phyloP scores from a whole-genome alignment of 1,140 invertebrate genomes.

The Helicoverpa zea region DNA sequence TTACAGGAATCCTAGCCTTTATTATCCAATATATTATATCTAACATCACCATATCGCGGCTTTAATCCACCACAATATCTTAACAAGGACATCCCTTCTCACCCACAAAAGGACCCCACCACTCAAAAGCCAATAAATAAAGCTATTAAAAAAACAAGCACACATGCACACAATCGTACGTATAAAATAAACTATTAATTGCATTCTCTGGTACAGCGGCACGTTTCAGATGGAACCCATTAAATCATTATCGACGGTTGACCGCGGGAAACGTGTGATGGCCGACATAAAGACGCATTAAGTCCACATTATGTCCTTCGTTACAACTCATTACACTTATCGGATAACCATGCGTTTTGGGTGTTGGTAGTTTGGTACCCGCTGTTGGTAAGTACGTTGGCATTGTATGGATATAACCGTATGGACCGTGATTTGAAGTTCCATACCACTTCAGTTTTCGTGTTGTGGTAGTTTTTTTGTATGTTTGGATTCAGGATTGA shows the following conservation, averaged over 20 bases:
- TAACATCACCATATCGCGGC: too few relatives aligned
- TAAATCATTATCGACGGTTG: slow-evolving; percentile 7
- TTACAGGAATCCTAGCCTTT: too few relatives aligned
- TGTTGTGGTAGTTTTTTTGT: not conserved
- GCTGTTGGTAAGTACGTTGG: not conserved
- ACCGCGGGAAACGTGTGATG: not conserved
- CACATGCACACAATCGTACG: not conserved
- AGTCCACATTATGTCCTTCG: slow-evolving; percentile 12
- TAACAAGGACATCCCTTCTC: too few relatives aligned
- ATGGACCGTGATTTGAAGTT: not conserved
- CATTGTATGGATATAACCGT: not conserved
- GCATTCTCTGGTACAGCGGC: slow-evolving; percentile 12
- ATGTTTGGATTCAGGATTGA: too few relatives aligned
- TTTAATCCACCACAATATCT: too few relatives aligned
- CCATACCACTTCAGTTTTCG: too few relatives aligned
- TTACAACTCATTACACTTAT: slow-evolving; percentile 28
- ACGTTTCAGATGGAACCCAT: slow-evolving; percentile 10
- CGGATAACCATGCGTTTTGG: not conserved
- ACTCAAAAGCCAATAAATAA: too few relatives aligned
- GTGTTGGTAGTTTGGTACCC: not conserved
- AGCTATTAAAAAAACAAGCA: not conserved
- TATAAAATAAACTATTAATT: not conserved
- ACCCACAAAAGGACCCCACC: too few relatives aligned
- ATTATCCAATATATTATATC: too few relatives aligned
- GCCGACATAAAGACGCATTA: slow-evolving; percentile 21